Percentiles rank a stretch among this genome's conserved stretches.
phyloP scores from a whole-genome alignment of 2,797 vertebrate species.

The Enteromius argenteus region DNA sequence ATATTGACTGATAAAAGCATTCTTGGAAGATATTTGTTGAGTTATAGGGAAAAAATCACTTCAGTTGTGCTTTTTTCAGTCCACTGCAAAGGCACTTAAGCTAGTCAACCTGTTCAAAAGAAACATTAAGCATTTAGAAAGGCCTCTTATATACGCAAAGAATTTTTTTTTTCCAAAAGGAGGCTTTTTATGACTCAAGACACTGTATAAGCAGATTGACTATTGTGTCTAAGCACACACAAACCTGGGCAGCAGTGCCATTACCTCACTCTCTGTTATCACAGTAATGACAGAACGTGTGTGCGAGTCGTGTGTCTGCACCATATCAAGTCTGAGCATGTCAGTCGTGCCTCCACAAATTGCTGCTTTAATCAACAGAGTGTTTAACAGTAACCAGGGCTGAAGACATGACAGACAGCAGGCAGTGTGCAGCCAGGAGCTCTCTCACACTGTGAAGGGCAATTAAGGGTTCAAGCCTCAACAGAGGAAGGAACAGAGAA shows the following conservation, averaged over 20 bases:
- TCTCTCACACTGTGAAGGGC: slow-evolving; percentile 27
- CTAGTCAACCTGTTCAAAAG: slow-evolving; percentile 13
- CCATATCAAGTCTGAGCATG: slow-evolving; percentile 52
- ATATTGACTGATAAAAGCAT: not conserved
- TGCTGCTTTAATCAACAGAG: slow-evolving; percentile 60
- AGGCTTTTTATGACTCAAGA: slow-evolving; percentile 23
- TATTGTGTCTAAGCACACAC: slow-evolving; percentile 44
- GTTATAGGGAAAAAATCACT: not conserved
- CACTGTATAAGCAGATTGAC: slow-evolving; percentile 22
- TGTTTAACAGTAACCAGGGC: slow-evolving; percentile 63
- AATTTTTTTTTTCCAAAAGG: slow-evolving; percentile 31
- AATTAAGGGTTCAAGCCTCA: slow-evolving; percentile 55
- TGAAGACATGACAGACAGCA: slow-evolving; percentile 57
- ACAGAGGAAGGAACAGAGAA: slow-evolving; percentile 11
- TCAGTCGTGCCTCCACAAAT: slow-evolving; percentile 58
- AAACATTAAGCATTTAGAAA: slow-evolving; percentile 7
- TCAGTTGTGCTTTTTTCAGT: not conserved
- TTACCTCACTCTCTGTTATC: slow-evolving; percentile 47
- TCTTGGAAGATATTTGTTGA: not conserved
- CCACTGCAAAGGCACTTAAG: slow-evolving; percentile 22
- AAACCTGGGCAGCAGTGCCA: slow-evolving; percentile 32
- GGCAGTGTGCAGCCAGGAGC: slow-evolving; percentile 38
- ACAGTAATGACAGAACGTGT: slow-evolving; percentile 45
- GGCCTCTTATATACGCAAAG: slow-evolving; percentile 14
- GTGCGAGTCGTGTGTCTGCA: slow-evolving; percentile 26